phyloP scores from a whole-genome alignment of 2,797 vertebrate genomes.

The Takifugu ocellatus region DNA sequence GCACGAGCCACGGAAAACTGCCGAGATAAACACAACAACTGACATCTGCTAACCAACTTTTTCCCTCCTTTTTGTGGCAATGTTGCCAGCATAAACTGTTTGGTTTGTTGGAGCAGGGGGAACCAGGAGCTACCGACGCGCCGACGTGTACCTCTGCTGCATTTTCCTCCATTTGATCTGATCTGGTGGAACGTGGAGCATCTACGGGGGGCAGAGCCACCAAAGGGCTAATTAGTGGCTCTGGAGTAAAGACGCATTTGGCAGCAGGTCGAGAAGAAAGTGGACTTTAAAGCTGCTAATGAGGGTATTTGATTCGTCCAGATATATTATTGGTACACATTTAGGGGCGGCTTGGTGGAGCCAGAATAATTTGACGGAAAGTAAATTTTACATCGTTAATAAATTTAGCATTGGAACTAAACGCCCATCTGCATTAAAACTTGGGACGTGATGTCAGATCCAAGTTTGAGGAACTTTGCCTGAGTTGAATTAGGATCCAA shows the following conservation, averaged over 20 bases:
- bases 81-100: slow-evolving; percentile 57
- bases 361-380: neutral
- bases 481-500: too few species aligned
- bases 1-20: slow-evolving; percentile 57
- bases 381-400: neutral
- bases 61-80: slow-evolving; percentile 22
- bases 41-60: slow-evolving; percentile 74
- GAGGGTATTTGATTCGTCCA: slow-evolving; percentile 32
- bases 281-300: slow-evolving; percentile 41
- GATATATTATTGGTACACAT: slow-evolving; percentile 16
- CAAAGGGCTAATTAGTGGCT: slow-evolving; percentile 35
- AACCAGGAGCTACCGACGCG: slow-evolving; percentile 21
- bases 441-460: neutral
- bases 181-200: slow-evolving; percentile 15
- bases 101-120: slow-evolving; percentile 51
- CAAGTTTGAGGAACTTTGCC: too few species aligned
- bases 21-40: slow-evolving; percentile 67
- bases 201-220: neutral
- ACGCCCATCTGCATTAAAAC: neutral
- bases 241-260: slow-evolving; percentile 28
- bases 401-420: neutral
- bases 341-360: slow-evolving; percentile 4
- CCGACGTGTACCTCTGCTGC: slow-evolving; percentile 5
- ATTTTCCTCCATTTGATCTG: slow-evolving; percentile 44
- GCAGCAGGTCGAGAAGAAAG: slow-evolving; percentile 30